Evolutionary conservation across 2,113 vertebrate species (phyloP), one percentile per base, ranked within the genome.

Genomic region (Apodemus speciosus): DNA sequence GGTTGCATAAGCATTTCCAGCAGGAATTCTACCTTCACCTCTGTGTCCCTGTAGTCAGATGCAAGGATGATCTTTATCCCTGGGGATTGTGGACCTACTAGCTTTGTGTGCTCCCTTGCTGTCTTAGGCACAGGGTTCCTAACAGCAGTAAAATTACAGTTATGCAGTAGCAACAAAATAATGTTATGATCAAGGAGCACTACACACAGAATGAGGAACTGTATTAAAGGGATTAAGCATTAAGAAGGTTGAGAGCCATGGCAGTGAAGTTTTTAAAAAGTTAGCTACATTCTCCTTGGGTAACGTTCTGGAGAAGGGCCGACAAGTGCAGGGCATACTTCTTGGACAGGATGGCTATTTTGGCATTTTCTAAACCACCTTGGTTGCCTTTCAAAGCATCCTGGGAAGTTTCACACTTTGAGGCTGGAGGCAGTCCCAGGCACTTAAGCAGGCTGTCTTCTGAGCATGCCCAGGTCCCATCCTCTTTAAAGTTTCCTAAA

Each of bases 1-100:
- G 40, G 75, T 98, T 98, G 98, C 98, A 97, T 98, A 98, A 98
- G 98, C 97, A 96, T 96, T 93, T 98, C 97, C 98, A 98, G 94
- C 64, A 98, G 98, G 97, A 97, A 89, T 98, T 98, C 94, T 80
- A 95, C 85, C 85, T 94, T 93, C 77, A 89, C 79, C 89, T 96
- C 94, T 96, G 90, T 96, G 79, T 98, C 96, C 93, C 97, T 98
- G 91, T 95, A 94, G 97, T 97, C 97, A 88, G 23, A 69, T 51
- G 56, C 76, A 64, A 62, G 84, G 85, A 20, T 85, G 71, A 88
- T 73, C 68, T 88, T 62, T 87, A 88, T 23, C 96, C 92, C 94
- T 76, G 43, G 92, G 86, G 97, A 91, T 83, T 68, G 60, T 49
- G 6, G 66, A 49, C 51, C 91, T 95, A 90, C 91, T 89, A 49